Conservation (phyloP, 2,113 vertebrate species). For the Alexandromys fortis region DNA sequence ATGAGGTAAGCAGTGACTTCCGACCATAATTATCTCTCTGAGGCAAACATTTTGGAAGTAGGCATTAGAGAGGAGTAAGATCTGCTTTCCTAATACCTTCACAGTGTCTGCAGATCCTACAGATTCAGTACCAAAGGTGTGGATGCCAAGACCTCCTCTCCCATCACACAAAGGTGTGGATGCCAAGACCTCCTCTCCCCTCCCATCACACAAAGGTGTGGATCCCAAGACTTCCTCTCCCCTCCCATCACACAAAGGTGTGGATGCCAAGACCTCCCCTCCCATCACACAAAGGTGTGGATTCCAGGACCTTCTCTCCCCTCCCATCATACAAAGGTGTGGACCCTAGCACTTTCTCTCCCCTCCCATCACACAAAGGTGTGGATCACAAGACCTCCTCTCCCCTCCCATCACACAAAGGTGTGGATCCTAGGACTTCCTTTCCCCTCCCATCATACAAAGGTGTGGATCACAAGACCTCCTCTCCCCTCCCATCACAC, state of each 20-base stretch:
- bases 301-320: too few relatives aligned
- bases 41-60: neutral
- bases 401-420: neutral
- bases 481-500: neutral
- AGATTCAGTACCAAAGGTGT: neutral
- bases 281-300: too few relatives aligned
- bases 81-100: neutral
- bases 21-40: neutral
- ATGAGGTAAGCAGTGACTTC: neutral
- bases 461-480: neutral
- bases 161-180: too few relatives aligned
- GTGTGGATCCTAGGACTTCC: too few relatives aligned
- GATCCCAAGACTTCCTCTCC: neutral
- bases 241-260: too few relatives aligned
- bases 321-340: too few relatives aligned
- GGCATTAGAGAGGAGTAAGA: neutral
- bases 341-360: accelerated
- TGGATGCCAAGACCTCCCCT: too few relatives aligned
- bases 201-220: neutral
- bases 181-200: neutral
- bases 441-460: neutral
- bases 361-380: too few relatives aligned
- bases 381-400: accelerated
- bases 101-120: neutral
- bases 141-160: neutral